A percentile compares a stretch with the other conserved stretches of the same genome.
Evolutionary conservation across 2,888 invertebrate genomes (phyloP).

Genomic region (Liodrosophila aerea): DNA sequence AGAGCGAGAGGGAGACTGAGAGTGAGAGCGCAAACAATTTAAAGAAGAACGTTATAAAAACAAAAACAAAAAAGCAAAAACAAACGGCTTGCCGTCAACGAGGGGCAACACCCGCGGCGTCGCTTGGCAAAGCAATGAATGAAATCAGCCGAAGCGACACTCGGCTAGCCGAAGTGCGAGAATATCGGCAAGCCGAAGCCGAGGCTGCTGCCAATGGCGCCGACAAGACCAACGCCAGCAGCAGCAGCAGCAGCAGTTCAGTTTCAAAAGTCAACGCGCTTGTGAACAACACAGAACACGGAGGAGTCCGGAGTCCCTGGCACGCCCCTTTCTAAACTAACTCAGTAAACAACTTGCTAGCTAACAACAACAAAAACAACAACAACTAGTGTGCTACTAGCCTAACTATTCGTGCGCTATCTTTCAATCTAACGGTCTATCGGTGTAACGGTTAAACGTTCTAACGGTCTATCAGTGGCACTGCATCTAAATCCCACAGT

Average conservation of each 20-base stretch:
- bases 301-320: slow-evolving; percentile 37
- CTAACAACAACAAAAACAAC: slow-evolving; percentile 10
- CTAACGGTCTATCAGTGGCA: slow-evolving; percentile 19
- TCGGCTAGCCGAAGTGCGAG: slow-evolving; percentile 17
- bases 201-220: slow-evolving; percentile 64
- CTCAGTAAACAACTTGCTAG: slow-evolving; percentile 12
- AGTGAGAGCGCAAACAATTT: slow-evolving; percentile 14
- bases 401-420: slow-evolving; percentile 45
- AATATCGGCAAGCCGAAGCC: slow-evolving; percentile 16
- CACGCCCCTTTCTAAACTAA: slow-evolving; percentile 26
- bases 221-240: slow-evolving; percentile 28
- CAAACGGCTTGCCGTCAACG: slow-evolving; percentile 7
- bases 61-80: slow-evolving; percentile 63
- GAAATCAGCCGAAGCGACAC: slow-evolving; percentile 47
- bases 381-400: slow-evolving; percentile 8
- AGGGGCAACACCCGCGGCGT: slow-evolving; percentile 23
- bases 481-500: slow-evolving; percentile 17
- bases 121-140: slow-evolving; percentile 62
- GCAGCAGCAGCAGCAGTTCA: slow-evolving; percentile 45
- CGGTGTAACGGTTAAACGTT: slow-evolving; percentile 16
- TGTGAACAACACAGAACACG: slow-evolving; percentile 51
- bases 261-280: slow-evolving; percentile 68
- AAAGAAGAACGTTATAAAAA: slow-evolving; percentile 71
- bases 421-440: slow-evolving; percentile 27
- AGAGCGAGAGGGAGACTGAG: slow-evolving; percentile 7